phyloP scores from a whole-genome alignment of 2,113 vertebrate genomes.

The Mustelus asterias region DNA sequence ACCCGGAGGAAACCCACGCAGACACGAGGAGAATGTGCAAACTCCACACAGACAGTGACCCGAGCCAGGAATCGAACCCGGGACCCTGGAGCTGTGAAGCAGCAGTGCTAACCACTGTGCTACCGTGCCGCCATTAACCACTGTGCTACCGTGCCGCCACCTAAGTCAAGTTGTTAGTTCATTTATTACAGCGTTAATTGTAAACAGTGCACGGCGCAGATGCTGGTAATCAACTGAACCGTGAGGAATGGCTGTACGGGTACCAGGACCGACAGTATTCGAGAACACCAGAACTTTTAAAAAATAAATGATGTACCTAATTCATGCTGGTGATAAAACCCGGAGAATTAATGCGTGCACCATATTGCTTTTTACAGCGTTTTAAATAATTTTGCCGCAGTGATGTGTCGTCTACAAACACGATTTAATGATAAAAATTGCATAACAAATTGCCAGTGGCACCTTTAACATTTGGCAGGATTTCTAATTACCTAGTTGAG shows the following conservation, averaged over 20 bases:
- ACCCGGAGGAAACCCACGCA: no score
- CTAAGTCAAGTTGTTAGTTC: not conserved
- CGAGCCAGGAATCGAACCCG: no score
- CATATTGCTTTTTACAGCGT: not conserved
- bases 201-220: not conserved
- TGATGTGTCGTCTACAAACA: not conserved
- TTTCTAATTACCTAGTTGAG: constrained; percentile 25
- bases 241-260: not conserved
- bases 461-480: constrained; percentile 23
- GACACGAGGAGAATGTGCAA: no score
- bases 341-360: not conserved
- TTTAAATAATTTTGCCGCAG: constrained; percentile 11
- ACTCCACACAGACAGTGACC: no score
- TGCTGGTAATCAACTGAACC: not conserved
- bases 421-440: constrained; percentile 28
- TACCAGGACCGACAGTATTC: not conserved
- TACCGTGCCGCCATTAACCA: no score
- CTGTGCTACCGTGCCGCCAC: no score
- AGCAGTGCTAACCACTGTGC: no score
- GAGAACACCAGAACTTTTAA: not conserved
- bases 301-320: constrained; percentile 16
- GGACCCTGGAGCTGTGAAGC: no score
- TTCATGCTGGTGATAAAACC: constrained; percentile 5
- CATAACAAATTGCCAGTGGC: constrained; percentile 22
- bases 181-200: constrained; percentile 4